Percentiles rank a stretch among this genome's conserved stretches.
phyloP scores from a whole-genome alignment of 2,888 invertebrate species.

The Oxyscelio sp. region DNA sequence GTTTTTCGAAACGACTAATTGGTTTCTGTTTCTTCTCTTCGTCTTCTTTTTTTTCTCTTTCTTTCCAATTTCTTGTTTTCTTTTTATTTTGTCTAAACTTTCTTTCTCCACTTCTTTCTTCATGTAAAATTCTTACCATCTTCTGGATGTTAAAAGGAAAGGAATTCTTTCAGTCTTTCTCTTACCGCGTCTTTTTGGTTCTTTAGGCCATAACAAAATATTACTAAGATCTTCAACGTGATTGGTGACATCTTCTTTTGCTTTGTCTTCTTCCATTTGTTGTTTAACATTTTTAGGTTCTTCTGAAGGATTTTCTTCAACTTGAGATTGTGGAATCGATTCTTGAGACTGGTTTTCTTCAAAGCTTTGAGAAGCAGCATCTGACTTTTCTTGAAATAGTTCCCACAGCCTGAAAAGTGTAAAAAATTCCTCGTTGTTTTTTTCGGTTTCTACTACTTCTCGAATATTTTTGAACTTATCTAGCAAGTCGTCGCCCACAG shows the following conservation, averaged over 20 bases:
- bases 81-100: conserved; percentile 3
- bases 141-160: conserved; percentile 25
- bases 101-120: conserved; percentile 21
- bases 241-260: not conserved
- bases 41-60: not conserved
- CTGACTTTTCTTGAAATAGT: conserved; percentile 13
- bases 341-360: not conserved
- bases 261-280: conserved; percentile 1
- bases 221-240: not conserved
- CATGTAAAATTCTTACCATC: conserved; percentile 19
- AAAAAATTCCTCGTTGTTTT: conserved; percentile 23
- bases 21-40: conserved; percentile 6
- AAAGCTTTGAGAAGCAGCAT: conserved; percentile 1
- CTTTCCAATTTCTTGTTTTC: conserved; percentile 13
- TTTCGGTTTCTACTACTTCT: conserved; percentile 6
- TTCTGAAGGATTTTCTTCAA: not conserved
- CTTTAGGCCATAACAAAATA: conserved; percentile 7
- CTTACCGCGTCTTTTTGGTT: conserved; percentile 19
- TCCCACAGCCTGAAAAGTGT: conserved; percentile 29
- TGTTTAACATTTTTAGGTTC: not conserved
- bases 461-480: conserved; percentile 25
- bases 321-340: not conserved
- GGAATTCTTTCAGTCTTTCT: conserved; percentile 29
- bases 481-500: conserved; percentile 23
- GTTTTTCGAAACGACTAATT: not conserved